A percentile compares a stretch with the other conserved stretches of the same genome.
phyloP scores from a whole-genome alignment of 2,113 vertebrate genomes.

The Podarcis raffonei region DNA sequence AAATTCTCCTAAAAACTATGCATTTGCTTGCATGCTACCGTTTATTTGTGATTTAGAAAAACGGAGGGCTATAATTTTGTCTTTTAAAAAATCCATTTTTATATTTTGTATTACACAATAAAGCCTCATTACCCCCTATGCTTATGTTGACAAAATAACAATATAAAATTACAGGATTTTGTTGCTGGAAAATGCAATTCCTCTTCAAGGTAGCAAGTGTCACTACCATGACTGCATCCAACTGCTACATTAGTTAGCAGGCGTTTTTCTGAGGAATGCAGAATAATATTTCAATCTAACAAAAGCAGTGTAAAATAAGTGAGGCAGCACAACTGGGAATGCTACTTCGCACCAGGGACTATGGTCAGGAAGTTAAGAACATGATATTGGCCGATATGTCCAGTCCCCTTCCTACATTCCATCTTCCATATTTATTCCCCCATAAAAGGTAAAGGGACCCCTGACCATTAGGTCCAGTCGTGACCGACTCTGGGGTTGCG shows the following conservation, averaged over 20 bases:
- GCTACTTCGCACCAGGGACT: too few relatives aligned
- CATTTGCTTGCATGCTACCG: background rate
- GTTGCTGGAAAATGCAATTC: background rate
- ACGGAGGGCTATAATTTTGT: background rate
- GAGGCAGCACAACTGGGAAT: background rate
- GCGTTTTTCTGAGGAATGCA: background rate
- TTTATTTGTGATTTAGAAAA: slow-evolving; percentile 2
- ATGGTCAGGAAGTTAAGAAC: background rate
- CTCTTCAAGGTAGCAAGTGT: background rate
- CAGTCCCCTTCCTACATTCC: background rate
- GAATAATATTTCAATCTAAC: background rate
- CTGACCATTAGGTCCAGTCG: too few relatives aligned
- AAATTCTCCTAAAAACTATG: background rate
- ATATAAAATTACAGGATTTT: background rate
- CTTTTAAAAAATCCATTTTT: background rate
- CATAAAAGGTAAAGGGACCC: too few relatives aligned
- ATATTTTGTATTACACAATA: background rate
- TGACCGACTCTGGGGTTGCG: too few relatives aligned
- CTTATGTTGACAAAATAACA: background rate
- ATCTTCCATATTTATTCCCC: background rate
- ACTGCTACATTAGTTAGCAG: background rate
- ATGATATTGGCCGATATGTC: background rate
- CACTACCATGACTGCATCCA: background rate
- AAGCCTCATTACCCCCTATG: background rate
- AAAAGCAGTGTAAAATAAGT: background rate